phyloP scores from a whole-genome alignment of 1,140 invertebrate species.

The Drosophila asahinai region DNA sequence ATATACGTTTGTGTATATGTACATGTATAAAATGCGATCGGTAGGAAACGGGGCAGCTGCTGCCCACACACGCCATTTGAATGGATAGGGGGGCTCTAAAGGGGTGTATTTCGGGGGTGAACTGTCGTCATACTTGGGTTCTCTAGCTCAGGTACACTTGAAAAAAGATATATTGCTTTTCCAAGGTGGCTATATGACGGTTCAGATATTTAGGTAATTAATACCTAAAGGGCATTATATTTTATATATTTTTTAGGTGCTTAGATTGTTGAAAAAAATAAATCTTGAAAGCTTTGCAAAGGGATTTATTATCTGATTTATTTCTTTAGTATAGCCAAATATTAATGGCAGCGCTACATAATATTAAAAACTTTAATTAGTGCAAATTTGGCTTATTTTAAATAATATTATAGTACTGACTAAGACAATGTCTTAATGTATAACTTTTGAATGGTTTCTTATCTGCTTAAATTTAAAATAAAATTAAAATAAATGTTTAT shows the following conservation, averaged over 20 bases:
- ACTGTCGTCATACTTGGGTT: constrained; percentile 30
- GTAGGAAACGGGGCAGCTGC: constrained; percentile 40
- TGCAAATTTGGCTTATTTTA: too few relatives aligned
- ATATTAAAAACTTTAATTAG: neutral
- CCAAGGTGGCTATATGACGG: neutral
- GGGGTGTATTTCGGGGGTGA: neutral
- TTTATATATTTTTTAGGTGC: too few relatives aligned
- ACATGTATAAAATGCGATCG: constrained; percentile 36
- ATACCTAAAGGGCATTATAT: too few relatives aligned
- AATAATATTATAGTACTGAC: too few relatives aligned
- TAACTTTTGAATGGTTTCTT: too few relatives aligned
- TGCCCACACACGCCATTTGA: constrained; percentile 23
- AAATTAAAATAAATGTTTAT: too few relatives aligned
- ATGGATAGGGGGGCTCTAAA: neutral
- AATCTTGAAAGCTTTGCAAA: neutral
- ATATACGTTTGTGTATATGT: neutral
- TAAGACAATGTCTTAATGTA: too few relatives aligned
- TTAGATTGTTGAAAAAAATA: neutral
- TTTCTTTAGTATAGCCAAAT: too few relatives aligned
- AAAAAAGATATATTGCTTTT: neutral
- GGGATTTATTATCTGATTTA: too few relatives aligned
- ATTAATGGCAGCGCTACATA: neutral
- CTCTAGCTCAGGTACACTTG: constrained; percentile 15
- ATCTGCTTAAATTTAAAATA: too few relatives aligned
- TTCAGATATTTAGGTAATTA: neutral